phyloP scores from a whole-genome alignment of 2,113 vertebrate species.

The Prinia subflava region DNA sequence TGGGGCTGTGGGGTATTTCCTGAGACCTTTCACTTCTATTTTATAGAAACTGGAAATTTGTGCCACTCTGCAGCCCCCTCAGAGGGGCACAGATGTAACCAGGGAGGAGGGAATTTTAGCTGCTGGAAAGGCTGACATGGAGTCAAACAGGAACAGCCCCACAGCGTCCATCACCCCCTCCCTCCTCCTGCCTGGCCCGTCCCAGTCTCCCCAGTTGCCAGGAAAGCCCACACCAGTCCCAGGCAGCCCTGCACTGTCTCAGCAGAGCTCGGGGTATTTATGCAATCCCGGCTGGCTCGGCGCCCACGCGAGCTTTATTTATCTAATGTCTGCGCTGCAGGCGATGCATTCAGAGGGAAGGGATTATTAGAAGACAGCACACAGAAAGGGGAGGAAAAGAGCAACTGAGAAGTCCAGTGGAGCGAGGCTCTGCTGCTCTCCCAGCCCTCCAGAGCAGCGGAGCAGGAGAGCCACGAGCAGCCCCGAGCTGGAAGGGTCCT shows the following conservation, averaged over 20 bases:
- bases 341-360: constrained; percentile 45
- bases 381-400: background rate
- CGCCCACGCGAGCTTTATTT: constrained; percentile 52
- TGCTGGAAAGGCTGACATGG: background rate
- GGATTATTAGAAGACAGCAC: constrained; percentile 58
- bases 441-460: background rate
- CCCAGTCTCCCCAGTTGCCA: background rate
- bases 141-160: background rate
- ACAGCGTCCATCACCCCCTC: background rate
- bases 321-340: constrained; percentile 62
- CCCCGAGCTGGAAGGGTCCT: background rate
- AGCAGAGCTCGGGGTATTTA: constrained; percentile 42
- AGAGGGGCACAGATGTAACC: background rate
- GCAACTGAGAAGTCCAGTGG: constrained; percentile 5
- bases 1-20: background rate
- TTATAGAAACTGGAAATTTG: background rate
- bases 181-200: background rate
- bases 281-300: constrained; percentile 41
- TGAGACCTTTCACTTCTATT: background rate
- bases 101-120: background rate
- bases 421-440: background rate
- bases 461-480: fast-evolving
- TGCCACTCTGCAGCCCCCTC: background rate
- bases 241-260: background rate
- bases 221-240: background rate